Evolutionary conservation across 2,113 vertebrate species (phyloP).

Genomic region (Corythaixoides concolor): DNA sequence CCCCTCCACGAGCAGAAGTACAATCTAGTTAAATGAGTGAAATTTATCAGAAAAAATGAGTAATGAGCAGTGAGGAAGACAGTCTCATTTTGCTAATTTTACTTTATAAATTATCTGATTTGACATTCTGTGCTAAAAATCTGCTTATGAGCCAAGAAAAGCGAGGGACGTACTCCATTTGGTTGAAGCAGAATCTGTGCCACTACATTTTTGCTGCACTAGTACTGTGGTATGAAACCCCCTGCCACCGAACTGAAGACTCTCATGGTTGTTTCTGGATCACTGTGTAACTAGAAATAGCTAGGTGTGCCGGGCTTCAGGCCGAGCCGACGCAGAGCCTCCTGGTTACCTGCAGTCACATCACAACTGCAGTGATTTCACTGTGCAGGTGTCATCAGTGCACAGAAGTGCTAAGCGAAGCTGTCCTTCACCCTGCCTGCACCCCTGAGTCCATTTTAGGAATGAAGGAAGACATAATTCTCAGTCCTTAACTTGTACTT

Average conservation of each 20-base stretch:
- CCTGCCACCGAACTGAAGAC: background rate
- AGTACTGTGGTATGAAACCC: background rate
- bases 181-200: background rate
- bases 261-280: background rate
- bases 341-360: background rate
- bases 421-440: background rate
- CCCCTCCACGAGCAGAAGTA: constrained; percentile 21
- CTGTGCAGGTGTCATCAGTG: background rate
- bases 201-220: background rate
- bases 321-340: background rate
- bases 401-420: background rate
- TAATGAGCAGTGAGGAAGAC: constrained; percentile 43
- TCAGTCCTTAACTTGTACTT: background rate
- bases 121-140: constrained; percentile 44
- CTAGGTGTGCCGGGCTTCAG: background rate
- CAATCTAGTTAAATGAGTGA: constrained; percentile 30
- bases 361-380: background rate
- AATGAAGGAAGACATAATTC: background rate
- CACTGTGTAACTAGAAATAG: background rate
- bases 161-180: background rate
- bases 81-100: constrained; percentile 53
- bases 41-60: constrained; percentile 68
- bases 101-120: constrained; percentile 63
- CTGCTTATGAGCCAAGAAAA: constrained; percentile 38
- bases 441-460: background rate